A percentile compares a stretch with the other conserved stretches of the same genome.
Evolutionary conservation across 2,797 vertebrate species (phyloP).

Genomic region (Enoplosus armatus): DNA sequence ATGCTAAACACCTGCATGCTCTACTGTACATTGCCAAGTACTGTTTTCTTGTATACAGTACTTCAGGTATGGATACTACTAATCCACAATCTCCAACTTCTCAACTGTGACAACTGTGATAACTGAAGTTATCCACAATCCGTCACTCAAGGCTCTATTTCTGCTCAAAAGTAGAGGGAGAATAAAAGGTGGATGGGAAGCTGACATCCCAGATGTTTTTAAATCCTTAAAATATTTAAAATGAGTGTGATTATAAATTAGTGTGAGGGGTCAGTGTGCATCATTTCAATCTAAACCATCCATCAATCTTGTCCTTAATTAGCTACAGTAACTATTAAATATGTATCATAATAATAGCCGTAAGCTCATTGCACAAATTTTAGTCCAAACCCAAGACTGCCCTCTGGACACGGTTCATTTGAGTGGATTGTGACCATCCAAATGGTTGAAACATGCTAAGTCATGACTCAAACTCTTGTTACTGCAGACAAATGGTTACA

Average conservation of each 20-base stretch:
- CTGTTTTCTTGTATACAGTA: neutral
- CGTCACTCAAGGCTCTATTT: neutral
- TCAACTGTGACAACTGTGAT: too few species aligned
- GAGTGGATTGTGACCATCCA: neutral
- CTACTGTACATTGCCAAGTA: neutral
- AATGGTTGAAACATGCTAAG: neutral
- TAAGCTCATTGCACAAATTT: neutral
- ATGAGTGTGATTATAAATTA: neutral
- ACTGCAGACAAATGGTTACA: neutral
- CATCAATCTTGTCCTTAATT: neutral
- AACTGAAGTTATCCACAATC: too few species aligned
- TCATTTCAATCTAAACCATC: neutral
- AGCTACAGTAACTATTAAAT: neutral
- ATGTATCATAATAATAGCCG: neutral
- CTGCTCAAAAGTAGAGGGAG: neutral
- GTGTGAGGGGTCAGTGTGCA: neutral
- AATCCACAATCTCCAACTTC: too few species aligned
- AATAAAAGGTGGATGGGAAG: neutral
- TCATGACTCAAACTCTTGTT: neutral
- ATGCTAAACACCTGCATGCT: conserved; percentile 10
- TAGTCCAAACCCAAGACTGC: neutral
- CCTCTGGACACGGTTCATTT: neutral
- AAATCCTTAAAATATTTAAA: neutral
- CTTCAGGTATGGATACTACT: neutral
- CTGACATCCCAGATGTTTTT: neutral